Evolutionary conservation across 2,113 vertebrate species (phyloP), one percentile per base, ranked within the genome.

Genomic region (Lota lota): DNA sequence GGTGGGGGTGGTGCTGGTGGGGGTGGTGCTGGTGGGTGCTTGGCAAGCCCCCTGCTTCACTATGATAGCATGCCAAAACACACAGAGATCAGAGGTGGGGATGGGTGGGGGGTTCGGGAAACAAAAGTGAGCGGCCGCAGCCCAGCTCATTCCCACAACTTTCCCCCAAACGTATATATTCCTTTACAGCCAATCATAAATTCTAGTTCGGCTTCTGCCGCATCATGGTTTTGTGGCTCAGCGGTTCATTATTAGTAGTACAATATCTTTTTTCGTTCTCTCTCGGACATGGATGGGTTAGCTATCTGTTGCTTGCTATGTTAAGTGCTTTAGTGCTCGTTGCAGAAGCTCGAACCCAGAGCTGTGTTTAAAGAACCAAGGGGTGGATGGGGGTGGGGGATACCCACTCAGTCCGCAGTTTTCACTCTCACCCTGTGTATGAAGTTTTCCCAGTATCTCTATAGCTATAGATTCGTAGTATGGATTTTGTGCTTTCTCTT

Each of bases 21-120:
- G 40, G 28, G 28, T 33, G 28, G 40, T 10, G 40, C 10, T 47
- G 28, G 4, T 33, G 4, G 28, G 71, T 66, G 77, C 81, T 87
- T 79, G 83, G 79, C 63, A 57, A 83, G 73, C 70, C 70, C 51
- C 15, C 80, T 68, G n/a, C 40, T 14, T 8, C 40, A 67, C 78
- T 83, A 74, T 86, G 81, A 90, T 81, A 53, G 78, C 62, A 24
- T 81, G 83, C 85, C 86, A 89, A 82, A 87, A 76, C 75, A 88
- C 70, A 86, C 85, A 85, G 47, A 78, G 70, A 87, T 87, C 77
- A 86, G 75, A 83, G 71, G 69, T 68, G 76, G 72, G 73, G 74
- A 40, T 65, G 73, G 82, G 71, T 68, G 68, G 75, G 72, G 73
- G 74, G 51, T 65, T 61, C 64, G 70, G 61, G 18, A 57, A 68